Evolutionary conservation across 37 sponge, comb jelly and placozoan species (phyloP), one percentile per base, ranked within the genome.

Genomic region (Oopsacas minuta): DNA sequence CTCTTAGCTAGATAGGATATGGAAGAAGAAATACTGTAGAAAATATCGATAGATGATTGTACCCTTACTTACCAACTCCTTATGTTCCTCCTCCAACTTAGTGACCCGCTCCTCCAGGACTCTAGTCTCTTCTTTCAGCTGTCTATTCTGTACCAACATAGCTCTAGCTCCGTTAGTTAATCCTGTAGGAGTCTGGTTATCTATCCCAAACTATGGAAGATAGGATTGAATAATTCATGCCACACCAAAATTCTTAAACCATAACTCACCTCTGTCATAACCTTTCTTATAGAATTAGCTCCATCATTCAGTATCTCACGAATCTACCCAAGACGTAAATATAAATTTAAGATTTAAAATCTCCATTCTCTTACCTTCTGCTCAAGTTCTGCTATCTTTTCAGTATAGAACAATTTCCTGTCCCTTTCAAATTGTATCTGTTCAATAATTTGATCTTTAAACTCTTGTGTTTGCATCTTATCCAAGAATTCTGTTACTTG

Each of bases 71-170:
- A 89, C 90, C 87, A 93, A 82, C 39, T 75, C 17, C 0, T 88
- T 39, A 38, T 91, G 82, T 36, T 93, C 88, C 0, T 85, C 53
- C 39, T 86, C 42, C 15, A 93, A 81, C 23, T 36, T 36, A 12
- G 51, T 34, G 7, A 91, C 81, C 17, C 89, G 86, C 36, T 39
- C 82, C 81, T 93, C 94, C 39, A 91, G 52, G 22, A 75, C 53
- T 10, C 82, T 36, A 39, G 91, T 61, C 30, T 93, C 88, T 35
- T 69, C 86, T 37, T 88, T 88, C 36, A 93, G 86, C 81, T 88
- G 83, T 39, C 86, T 93, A 87, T 93, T 91, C 36, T 61, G 88
- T 28, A 84, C 36, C 17, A 88, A 89, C 35, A 93, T 93, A 39
- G 83, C 39, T 82, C 88, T 91, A 36, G 90, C 94, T 23, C 94